Evolutionary conservation across 2,888 invertebrate species (phyloP).

Genomic region (Bellardia bayeri): DNA sequence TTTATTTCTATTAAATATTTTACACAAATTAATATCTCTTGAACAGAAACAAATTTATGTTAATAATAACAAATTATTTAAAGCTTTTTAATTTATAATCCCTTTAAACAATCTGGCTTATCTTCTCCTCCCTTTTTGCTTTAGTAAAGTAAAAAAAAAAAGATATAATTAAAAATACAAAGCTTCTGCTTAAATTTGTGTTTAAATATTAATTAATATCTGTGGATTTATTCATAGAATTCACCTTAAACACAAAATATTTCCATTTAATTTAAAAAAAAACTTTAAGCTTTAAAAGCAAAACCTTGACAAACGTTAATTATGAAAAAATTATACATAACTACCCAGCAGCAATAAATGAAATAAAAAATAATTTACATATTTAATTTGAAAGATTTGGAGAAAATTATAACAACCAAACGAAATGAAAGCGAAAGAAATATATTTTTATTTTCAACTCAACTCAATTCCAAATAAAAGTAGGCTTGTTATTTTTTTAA

Average conservation of each 20-base stretch:
- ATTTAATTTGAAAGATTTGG: constrained; percentile 59
- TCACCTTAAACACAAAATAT: constrained; percentile 39
- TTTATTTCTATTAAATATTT: too few species aligned
- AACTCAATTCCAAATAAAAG: background rate
- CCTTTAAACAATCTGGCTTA: background rate
- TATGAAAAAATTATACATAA: constrained; percentile 52
- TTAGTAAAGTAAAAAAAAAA: background rate
- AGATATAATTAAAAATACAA: constrained; percentile 4
- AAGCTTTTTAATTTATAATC: constrained; percentile 1
- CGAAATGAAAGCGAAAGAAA: constrained; percentile 36
- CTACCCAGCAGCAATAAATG: background rate
- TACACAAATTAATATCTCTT: too few species aligned
- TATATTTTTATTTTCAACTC: constrained; percentile 41
- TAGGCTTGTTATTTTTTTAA: background rate
- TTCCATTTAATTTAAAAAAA: constrained; percentile 42
- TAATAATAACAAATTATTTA: too few species aligned
- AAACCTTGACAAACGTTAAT: constrained; percentile 56
- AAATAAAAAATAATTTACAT: constrained; percentile 60
- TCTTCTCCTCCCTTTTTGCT: background rate
- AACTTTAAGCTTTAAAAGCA: constrained; percentile 8
- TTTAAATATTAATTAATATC: constrained; percentile 30
- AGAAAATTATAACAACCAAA: constrained; percentile 18
- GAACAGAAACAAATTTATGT: too few species aligned
- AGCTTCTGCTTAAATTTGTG: constrained; percentile 1
- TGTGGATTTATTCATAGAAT: constrained; percentile 29